A percentile compares a stretch with the other conserved stretches of the same genome.
Evolutionary conservation across 2,113 vertebrate genomes (phyloP).

Genomic region (Poeciliopsis occidentalis): DNA sequence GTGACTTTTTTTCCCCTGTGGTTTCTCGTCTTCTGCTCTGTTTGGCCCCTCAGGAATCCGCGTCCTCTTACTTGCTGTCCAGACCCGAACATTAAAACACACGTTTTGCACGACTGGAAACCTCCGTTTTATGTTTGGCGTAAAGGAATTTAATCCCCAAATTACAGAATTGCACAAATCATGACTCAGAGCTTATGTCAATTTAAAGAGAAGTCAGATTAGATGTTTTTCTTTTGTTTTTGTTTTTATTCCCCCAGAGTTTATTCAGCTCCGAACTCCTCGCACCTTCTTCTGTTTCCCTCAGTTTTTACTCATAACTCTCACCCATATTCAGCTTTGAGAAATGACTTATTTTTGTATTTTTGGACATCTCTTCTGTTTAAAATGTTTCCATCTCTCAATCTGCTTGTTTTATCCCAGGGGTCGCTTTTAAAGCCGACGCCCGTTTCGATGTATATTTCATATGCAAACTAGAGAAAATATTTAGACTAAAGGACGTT

Average conservation of each 20-base stretch:
- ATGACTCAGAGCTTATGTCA: conserved; percentile 5
- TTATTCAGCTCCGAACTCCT: conserved; percentile 26
- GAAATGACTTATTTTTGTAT: conserved; percentile 78
- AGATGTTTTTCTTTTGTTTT: not conserved
- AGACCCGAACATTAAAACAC: not conserved
- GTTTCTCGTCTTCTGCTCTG: conserved; percentile 49
- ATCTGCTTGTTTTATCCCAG: conserved; percentile 42
- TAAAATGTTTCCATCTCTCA: conserved; percentile 7
- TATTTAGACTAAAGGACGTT: conserved; percentile 61
- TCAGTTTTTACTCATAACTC: conserved; percentile 21
- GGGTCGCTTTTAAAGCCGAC: conserved; percentile 63
- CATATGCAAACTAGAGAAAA: conserved; percentile 74
- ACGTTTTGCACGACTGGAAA: not conserved
- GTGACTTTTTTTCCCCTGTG: conserved; percentile 49
- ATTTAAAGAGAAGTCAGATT: conserved; percentile 25
- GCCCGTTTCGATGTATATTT: conserved; percentile 79
- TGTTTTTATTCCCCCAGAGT: not conserved
- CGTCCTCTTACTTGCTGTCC: conserved; percentile 12
- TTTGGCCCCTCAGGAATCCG: conserved; percentile 73
- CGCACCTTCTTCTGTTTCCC: not conserved
- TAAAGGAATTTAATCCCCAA: not conserved
- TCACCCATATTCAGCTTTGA: conserved; percentile 53
- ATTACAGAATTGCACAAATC: not conserved
- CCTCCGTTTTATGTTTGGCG: not conserved
- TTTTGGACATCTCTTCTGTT: conserved; percentile 58